A percentile compares a stretch with the other conserved stretches of the same genome.
Conservation (phyloP, 92 coral and sea anemone species). For the Parazoanthus darwini region DNA sequence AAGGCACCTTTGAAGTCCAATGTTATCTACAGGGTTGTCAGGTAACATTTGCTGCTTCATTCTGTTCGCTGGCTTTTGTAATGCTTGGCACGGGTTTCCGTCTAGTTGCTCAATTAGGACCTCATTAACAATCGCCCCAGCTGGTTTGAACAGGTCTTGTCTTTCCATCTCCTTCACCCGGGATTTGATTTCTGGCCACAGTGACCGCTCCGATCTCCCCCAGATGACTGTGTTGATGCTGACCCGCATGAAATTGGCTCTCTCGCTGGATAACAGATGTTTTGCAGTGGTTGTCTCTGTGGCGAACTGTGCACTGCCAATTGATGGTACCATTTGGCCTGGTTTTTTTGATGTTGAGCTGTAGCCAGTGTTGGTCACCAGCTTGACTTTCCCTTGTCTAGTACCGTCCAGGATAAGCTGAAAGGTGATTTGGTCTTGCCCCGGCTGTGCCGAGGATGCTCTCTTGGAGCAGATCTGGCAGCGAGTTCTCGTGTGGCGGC, state of each 20-base stretch:
- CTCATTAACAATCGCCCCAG: conserved; percentile 12
- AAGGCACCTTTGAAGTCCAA: too few relatives aligned
- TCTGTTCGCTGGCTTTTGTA: conserved; percentile 21
- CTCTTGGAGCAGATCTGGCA: too few relatives aligned
- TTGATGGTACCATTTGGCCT: background rate
- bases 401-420: conserved; percentile 14
- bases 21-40: conserved; percentile 16
- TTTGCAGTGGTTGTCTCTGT: conserved; percentile 25
- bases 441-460: background rate
- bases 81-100: background rate
- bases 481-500: too few relatives aligned
- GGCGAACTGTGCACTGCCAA: conserved; percentile 33
- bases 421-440: background rate
- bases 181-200: background rate
- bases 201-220: conserved; percentile 14
- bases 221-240: conserved; percentile 10
- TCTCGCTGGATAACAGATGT: conserved; percentile 24
- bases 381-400: conserved; percentile 9
- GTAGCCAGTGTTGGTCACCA: conserved; percentile 26
- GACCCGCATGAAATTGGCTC: background rate
- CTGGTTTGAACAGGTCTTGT: background rate
- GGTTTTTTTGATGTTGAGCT: background rate
- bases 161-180: background rate
- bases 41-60: conserved; percentile 14
- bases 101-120: background rate